Evolutionary conservation across 2,888 invertebrate species (phyloP), one percentile per base, ranked within the genome.

Genomic region (Ophion ventricosus): DNA sequence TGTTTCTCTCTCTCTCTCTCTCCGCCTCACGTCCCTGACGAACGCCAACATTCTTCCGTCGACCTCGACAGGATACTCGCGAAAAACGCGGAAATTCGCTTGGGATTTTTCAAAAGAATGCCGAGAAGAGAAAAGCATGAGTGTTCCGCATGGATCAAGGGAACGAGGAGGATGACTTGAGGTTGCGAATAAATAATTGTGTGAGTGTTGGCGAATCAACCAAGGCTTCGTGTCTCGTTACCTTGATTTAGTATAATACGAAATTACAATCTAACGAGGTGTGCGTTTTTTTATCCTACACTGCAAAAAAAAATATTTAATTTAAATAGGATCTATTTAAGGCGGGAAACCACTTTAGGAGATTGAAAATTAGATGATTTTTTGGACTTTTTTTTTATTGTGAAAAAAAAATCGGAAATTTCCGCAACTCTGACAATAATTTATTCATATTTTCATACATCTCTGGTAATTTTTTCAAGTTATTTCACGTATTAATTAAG

Each of bases 21-120:
- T 73, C 25, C 40, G 54, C 40, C 35, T 25, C 43, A 43, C 70
- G 59, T 35, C 86, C 90, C 88, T 89, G 88, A 90, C 89, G 87
- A 88, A 88, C 89, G 87, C 88, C 88, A 83, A 90, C 92, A 91
- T 91, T 92, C 91, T 91, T 92, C 75, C 57, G 57, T 63, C 70
- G 75, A 59, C 74, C 84, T 81, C 81, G 64, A 84, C 87, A 85
- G 86, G 86, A 88, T 88, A 88, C 88, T 84, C 80, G 82, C 87
- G 86, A 88, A 87, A 87, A 90, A 89, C 88, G 88, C 90, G 90
- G 90, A 89, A 91, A 89, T 89, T 88, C 86, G 87, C 81, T 87
- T 86, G 82, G 83, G 87, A 87, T 84, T 87, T 86, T 80, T 82
- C 84, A 84, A 87, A 85, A 84, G 80, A 86, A 78, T 83, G 69